Percentiles rank a stretch among this genome's conserved stretches.
Conservation (phyloP, 2,888 invertebrate species). For the Charanyca ferruginea region DNA sequence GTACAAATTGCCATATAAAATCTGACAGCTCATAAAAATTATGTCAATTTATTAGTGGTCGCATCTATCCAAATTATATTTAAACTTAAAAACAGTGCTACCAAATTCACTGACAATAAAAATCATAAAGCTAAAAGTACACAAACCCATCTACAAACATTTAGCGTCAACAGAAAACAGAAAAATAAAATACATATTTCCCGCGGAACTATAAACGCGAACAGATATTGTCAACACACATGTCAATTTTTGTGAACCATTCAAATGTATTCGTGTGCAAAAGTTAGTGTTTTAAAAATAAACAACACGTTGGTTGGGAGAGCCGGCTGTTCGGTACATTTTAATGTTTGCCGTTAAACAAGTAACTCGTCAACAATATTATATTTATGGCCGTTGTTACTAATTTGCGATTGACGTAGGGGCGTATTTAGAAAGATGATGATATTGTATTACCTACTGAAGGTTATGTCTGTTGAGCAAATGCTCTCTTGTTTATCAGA, state of each 20-base stretch:
- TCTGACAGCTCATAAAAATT: too few species aligned
- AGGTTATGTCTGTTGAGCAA: not conserved
- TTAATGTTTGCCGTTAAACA: constrained; percentile 46
- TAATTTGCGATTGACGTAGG: constrained; percentile 45
- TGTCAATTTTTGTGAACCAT: constrained; percentile 58
- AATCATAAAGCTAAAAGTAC: not conserved
- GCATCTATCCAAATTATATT: too few species aligned
- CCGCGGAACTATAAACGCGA: constrained; percentile 8
- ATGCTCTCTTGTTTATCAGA: not conserved
- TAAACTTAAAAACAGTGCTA: not conserved
- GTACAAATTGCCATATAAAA: too few species aligned
- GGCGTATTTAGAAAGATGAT: constrained; percentile 26
- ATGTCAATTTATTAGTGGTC: too few species aligned
- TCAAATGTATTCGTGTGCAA: constrained; percentile 62
- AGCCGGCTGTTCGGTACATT: constrained; percentile 52
- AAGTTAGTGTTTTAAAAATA: constrained; percentile 64
- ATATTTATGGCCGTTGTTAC: constrained; percentile 15
- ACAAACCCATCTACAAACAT: constrained; percentile 12
- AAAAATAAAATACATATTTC: constrained; percentile 17
- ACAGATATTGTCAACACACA: constrained; percentile 59
- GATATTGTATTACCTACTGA: constrained; percentile 24
- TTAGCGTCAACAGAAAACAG: constrained; percentile 19
- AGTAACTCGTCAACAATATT: constrained; percentile 27
- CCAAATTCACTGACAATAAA: not conserved
- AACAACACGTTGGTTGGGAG: constrained; percentile 27